Evolutionary conservation across 2,113 vertebrate genomes (phyloP).

Genomic region (Agapornis roseicollis): DNA sequence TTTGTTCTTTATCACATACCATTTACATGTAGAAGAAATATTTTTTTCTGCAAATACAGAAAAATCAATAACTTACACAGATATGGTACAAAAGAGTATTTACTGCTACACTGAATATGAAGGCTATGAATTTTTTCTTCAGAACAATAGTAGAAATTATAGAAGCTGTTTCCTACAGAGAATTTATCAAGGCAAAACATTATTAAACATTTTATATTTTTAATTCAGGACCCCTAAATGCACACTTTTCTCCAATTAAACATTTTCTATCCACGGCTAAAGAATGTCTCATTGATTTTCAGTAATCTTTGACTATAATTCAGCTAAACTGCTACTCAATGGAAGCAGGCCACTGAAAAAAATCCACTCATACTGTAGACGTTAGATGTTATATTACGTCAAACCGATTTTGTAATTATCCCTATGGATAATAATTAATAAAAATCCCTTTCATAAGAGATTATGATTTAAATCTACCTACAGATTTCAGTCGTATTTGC

Average conservation of each 20-base stretch:
- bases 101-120: not conserved
- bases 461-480: not conserved
- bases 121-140: not conserved
- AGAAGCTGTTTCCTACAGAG: not conserved
- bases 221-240: not conserved
- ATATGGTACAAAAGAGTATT: not conserved
- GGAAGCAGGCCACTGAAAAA: not conserved
- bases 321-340: not conserved
- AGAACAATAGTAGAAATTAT: not conserved
- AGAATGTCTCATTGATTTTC: not conserved
- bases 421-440: not conserved
- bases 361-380: not conserved
- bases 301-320: not conserved
- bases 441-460: not conserved
- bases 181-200: not conserved
- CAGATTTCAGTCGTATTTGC: not conserved
- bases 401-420: not conserved
- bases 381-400: not conserved
- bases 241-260: not conserved
- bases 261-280: not conserved
- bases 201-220: not conserved
- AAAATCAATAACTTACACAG: not conserved
- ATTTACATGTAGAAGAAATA: not conserved
- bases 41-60: not conserved
- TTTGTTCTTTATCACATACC: not conserved